phyloP scores from a whole-genome alignment of 2,888 invertebrate genomes.

The Hirtodrosophila confusa region DNA sequence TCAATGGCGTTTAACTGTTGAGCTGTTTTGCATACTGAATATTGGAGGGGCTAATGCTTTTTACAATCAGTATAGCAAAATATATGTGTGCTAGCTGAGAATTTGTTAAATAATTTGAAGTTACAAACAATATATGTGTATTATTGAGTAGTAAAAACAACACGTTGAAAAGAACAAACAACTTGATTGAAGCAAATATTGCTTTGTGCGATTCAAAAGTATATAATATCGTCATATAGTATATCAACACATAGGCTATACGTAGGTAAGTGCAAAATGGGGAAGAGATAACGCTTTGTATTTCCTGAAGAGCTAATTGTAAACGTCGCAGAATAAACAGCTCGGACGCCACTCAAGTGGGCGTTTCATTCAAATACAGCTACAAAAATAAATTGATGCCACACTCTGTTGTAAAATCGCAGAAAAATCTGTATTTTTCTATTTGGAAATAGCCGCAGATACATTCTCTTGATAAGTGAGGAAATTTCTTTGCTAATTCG shows the following conservation, averaged over 20 bases:
- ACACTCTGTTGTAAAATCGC: neutral
- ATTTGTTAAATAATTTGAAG: conserved; percentile 21
- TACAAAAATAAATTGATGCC: conserved; percentile 1
- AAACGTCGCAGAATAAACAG: conserved; percentile 22
- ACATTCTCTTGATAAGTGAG: neutral
- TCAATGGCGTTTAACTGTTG: conserved; percentile 50
- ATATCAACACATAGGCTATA: conserved; percentile 8
- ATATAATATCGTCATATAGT: conserved; percentile 21
- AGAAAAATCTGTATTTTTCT: neutral
- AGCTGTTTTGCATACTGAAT: conserved; percentile 47
- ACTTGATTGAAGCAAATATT: conserved; percentile 51
- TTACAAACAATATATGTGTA: conserved; percentile 3
- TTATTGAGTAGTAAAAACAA: conserved; percentile 8
- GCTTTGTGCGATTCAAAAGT: neutral
- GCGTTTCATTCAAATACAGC: conserved; percentile 26
- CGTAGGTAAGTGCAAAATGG: conserved; percentile 34
- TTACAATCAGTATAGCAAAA: neutral
- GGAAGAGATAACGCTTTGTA: conserved; percentile 39
- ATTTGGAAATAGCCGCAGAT: too few species aligned
- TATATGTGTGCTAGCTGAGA: neutral
- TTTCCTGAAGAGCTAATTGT: conserved; percentile 33
- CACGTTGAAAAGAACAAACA: conserved; percentile 39
- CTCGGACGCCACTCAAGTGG: conserved; percentile 18
- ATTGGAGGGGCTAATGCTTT: conserved; percentile 7
- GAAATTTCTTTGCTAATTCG: neutral